phyloP scores from a whole-genome alignment of 2,113 vertebrate genomes.

The Bubo bubo region DNA sequence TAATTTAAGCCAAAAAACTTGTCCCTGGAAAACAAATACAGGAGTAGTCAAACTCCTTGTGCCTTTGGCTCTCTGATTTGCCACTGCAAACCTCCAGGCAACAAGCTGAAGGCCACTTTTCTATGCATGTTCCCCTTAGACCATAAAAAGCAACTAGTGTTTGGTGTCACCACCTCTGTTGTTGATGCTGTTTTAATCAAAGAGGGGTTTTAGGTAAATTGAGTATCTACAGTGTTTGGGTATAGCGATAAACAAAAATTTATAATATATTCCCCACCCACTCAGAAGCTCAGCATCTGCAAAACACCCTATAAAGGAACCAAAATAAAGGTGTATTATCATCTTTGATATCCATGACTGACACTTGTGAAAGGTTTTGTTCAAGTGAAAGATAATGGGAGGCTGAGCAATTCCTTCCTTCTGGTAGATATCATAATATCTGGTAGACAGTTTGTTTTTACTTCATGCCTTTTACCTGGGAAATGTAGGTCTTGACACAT shows the following conservation, averaged over 20 bases:
- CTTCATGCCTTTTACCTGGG: background rate
- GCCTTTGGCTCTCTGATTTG: background rate
- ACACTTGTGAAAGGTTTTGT: background rate
- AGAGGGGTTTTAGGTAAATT: background rate
- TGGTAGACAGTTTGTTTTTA: background rate
- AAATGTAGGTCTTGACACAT: background rate
- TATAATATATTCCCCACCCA: background rate
- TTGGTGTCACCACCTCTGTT: background rate
- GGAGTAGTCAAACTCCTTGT: background rate
- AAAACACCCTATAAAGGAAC: background rate
- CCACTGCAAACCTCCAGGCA: background rate
- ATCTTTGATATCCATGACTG: background rate
- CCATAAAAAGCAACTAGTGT: background rate
- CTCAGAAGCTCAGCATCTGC: background rate
- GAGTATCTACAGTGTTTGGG: background rate
- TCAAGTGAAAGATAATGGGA: background rate
- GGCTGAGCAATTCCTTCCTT: background rate
- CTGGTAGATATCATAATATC: background rate
- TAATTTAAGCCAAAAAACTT: background rate
- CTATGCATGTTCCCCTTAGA: background rate
- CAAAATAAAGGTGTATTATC: background rate
- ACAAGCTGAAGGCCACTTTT: background rate
- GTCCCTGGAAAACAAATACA: background rate
- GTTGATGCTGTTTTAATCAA: background rate
- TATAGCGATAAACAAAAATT: background rate